phyloP scores from a whole-genome alignment of 2,888 invertebrate genomes.

The Oligia fasciuncula region DNA sequence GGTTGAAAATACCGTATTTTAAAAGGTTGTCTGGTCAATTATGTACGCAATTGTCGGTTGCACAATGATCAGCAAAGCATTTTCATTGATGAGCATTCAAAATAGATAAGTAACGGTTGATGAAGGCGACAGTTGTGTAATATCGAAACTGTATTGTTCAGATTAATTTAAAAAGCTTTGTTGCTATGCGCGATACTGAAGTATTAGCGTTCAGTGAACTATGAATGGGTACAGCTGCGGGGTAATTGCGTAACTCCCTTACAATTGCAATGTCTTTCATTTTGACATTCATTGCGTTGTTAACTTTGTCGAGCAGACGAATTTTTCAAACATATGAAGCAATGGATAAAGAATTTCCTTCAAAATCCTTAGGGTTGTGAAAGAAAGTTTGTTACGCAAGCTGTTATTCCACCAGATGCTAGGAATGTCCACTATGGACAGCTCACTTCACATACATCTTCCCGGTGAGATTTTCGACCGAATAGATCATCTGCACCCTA shows the following conservation, averaged over 20 bases:
- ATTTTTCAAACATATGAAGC: neutral
- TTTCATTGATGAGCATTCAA: slow-evolving; percentile 64
- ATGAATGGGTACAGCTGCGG: neutral
- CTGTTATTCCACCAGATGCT: neutral
- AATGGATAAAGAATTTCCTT: neutral
- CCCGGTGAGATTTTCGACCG: neutral
- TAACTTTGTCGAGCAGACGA: neutral
- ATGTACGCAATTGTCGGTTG: slow-evolving; percentile 52
- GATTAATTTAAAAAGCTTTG: slow-evolving; percentile 29
- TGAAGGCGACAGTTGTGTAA: slow-evolving; percentile 37
- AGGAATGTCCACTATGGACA: neutral
- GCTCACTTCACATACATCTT: neutral
- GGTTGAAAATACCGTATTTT: slow-evolving; percentile 16
- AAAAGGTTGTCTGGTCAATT: slow-evolving; percentile 52
- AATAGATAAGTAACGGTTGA: slow-evolving; percentile 45
- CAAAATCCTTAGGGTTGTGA: neutral
- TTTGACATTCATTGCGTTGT: no score
- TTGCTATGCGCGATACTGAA: slow-evolving; percentile 1
- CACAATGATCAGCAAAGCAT: slow-evolving; percentile 57
- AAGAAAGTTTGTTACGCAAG: neutral
- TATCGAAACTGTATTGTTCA: slow-evolving; percentile 2
- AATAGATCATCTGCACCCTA: neutral
- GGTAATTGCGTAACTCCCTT: neutral
- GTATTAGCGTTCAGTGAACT: slow-evolving; percentile 15
- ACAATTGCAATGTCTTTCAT: neutral